Conservation (phyloP, 2,797 vertebrate species). For the Limosa lapponica region DNA sequence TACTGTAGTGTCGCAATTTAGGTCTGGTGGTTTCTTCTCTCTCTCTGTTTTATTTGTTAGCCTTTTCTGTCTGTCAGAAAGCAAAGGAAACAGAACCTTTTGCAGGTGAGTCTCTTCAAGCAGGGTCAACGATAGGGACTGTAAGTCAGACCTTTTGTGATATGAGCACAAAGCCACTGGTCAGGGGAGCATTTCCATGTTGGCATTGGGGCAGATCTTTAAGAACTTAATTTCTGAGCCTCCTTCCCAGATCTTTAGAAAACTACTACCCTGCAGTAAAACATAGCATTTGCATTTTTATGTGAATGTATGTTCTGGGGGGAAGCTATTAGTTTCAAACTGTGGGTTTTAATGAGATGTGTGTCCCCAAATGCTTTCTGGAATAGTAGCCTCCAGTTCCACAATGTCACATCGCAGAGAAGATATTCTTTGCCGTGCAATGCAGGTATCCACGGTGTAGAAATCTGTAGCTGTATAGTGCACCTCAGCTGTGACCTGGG, state of each 20-base stretch:
- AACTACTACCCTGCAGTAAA: not conserved
- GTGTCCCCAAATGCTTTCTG: not conserved
- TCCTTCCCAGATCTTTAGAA: not conserved
- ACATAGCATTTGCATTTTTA: not conserved
- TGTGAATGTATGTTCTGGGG: not conserved
- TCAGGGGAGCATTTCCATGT: not conserved
- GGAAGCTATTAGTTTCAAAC: not conserved
- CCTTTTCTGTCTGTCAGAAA: not conserved
- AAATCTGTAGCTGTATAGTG: not conserved
- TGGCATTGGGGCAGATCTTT: not conserved
- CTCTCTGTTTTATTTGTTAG: not conserved
- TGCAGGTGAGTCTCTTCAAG: not conserved
- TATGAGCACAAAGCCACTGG: not conserved
- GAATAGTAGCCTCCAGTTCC: not conserved
- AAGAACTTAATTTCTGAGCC: not conserved
- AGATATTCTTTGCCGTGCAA: not conserved
- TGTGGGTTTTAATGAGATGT: not conserved
- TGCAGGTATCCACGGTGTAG: not conserved
- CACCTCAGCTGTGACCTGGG: not conserved
- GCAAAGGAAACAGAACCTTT: not conserved
- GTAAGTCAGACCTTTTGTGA: not conserved
- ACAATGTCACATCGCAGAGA: fast-evolving
- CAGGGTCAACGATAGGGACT: fast-evolving
- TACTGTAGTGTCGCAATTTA: not conserved
- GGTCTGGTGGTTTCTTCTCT: not conserved